These are phyloP conservation scores for Daubentonia madagascariensis DNA, from an alignment of 2,113 vertebrate genomes.

Conservation along the genomic window DNA sequence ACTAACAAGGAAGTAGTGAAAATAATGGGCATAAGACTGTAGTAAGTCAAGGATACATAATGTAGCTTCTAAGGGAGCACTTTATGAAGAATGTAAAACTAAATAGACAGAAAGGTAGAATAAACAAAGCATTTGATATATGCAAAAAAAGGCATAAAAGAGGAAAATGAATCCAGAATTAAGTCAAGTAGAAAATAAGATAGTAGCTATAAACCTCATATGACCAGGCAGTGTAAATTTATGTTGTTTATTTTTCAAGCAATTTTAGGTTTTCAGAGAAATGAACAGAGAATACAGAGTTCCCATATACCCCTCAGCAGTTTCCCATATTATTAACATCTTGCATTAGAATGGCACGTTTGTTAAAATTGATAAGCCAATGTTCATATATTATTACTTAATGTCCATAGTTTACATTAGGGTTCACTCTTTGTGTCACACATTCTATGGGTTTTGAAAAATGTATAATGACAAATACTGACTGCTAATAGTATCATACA, in stretches of 20 bases:
- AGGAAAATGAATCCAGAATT: background rate
- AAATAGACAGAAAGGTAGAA: background rate
- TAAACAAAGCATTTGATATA: no score
- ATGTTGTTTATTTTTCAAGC: background rate
- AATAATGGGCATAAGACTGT: background rate
- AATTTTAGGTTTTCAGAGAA: background rate
- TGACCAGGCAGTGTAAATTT: background rate
- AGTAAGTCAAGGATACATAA: background rate
- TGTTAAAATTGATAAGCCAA: background rate
- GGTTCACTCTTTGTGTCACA: background rate
- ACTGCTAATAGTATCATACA: background rate
- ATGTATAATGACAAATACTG: background rate
- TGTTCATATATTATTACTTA: background rate
- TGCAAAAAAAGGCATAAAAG: background rate
- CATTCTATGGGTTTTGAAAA: background rate
- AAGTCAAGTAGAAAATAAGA: background rate
- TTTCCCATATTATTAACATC: background rate
- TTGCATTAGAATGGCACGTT: background rate
- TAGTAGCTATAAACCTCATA: background rate
- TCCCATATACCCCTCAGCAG: background rate
- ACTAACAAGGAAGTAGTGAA: background rate
- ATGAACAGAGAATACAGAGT: background rate
- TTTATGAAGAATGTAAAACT: background rate
- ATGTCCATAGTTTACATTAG: background rate
- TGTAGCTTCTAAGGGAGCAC: background rate